Percentiles rank a stretch among this genome's conserved stretches.
These are phyloP conservation scores for Donacobius atricapilla DNA, from an alignment of 2,113 vertebrate species.

Conservation along the genomic window DNA sequence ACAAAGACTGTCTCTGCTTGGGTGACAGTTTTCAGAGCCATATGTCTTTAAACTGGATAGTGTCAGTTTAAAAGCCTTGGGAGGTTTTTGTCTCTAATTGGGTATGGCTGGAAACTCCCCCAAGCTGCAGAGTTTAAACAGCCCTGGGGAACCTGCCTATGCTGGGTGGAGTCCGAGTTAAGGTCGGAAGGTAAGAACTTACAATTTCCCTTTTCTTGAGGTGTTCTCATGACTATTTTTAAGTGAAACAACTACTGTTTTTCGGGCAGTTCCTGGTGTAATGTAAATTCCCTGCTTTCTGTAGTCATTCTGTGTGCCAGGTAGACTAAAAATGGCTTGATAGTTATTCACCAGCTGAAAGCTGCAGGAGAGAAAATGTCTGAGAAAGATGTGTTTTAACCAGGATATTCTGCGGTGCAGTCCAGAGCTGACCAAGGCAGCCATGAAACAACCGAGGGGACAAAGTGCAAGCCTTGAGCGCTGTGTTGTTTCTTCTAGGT, in stretches of 20 bases:
- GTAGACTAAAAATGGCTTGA: neutral
- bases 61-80: neutral
- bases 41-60: neutral
- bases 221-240: fast-evolving
- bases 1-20: neutral
- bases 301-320: fast-evolving
- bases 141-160: fast-evolving
- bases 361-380: neutral
- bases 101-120: neutral
- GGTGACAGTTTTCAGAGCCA: neutral
- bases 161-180: neutral
- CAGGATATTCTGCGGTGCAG: neutral
- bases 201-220: neutral
- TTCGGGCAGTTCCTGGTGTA: neutral
- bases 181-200: neutral
- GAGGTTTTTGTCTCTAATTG: neutral
- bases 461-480: neutral
- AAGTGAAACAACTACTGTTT: neutral
- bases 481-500: fast-evolving
- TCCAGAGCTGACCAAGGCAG: neutral
- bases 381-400: neutral
- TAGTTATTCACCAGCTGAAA: neutral
- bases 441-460: fast-evolving
- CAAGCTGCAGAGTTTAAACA: neutral
- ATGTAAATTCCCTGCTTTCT: neutral